These are phyloP conservation scores for Trichechus manatus DNA, from an alignment of 2,113 vertebrate species.

Conservation along the genomic window DNA sequence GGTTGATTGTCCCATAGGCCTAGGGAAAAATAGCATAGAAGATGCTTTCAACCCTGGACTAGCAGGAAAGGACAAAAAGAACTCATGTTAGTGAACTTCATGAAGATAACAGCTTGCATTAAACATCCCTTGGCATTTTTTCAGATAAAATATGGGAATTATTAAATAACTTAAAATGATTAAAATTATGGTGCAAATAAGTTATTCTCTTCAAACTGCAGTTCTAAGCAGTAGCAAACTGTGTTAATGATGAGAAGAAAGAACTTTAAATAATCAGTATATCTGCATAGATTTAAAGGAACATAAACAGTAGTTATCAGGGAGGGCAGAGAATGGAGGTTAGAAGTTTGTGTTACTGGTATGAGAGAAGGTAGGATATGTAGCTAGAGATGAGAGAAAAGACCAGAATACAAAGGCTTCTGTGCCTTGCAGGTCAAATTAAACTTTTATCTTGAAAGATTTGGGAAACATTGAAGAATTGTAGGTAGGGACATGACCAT, in stretches of 20 bases:
- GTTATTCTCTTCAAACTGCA: background rate
- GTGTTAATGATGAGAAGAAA: background rate
- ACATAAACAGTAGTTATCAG: background rate
- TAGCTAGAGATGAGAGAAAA: background rate
- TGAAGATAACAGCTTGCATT: background rate
- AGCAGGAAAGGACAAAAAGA: background rate
- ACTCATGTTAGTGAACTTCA: background rate
- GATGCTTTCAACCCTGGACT: background rate
- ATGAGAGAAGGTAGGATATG: background rate
- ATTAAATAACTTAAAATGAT: background rate
- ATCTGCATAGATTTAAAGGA: background rate
- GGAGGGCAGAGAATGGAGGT: background rate
- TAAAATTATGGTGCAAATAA: background rate
- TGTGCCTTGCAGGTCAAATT: background rate
- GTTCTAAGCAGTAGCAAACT: background rate
- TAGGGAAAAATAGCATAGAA: background rate
- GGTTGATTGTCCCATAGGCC: rapidly evolving
- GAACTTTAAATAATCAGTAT: background rate
- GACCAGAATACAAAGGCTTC: background rate
- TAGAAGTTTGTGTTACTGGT: background rate
- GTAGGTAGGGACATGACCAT: rapidly evolving
- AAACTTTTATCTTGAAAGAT: background rate
- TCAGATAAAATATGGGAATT: background rate
- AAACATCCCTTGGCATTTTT: background rate
- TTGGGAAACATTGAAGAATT: background rate